These are phyloP conservation scores for Gastracanthus pulcherrimus DNA, from an alignment of 2,888 invertebrate species.

Conservation along the genomic window DNA sequence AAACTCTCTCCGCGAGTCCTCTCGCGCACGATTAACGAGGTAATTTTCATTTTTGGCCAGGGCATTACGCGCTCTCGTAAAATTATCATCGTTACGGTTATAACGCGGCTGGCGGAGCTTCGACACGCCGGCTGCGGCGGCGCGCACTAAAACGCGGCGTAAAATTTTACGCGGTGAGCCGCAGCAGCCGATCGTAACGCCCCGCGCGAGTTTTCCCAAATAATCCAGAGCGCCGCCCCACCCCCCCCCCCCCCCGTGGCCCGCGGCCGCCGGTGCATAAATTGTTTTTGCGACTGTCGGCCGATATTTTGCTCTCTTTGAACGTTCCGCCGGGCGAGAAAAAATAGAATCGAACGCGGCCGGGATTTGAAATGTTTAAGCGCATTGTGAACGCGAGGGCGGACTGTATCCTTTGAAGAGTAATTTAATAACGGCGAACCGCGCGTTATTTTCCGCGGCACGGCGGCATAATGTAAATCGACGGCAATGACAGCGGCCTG, in stretches of 20 bases:
- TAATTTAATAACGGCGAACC: background rate
- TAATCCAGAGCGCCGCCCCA: slow-evolving; percentile 8
- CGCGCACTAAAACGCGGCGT: slow-evolving; percentile 3
- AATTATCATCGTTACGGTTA: slow-evolving; percentile 48
- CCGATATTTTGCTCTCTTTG: background rate
- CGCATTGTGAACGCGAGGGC: background rate
- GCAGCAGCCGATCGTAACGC: slow-evolving; percentile 33
- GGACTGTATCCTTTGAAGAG: background rate
- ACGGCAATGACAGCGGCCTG: too few relatives aligned
- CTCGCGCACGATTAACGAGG: slow-evolving; percentile 38
- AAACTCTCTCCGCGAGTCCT: background rate
- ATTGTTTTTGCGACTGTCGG: slow-evolving; percentile 33
- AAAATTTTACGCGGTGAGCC: slow-evolving; percentile 51
- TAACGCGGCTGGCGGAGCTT: slow-evolving; percentile 10
- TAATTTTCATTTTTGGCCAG: slow-evolving; percentile 42
- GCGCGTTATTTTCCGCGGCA: background rate
- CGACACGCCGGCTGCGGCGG: slow-evolving; percentile 16
- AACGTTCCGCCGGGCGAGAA: background rate
- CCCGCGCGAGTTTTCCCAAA: slow-evolving; percentile 42
- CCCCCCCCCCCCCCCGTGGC: too few relatives aligned
- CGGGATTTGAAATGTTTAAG: background rate
- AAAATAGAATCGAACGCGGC: background rate
- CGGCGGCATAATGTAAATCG: background rate
- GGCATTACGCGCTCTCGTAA: slow-evolving; percentile 42
- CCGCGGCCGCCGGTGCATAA: slow-evolving; percentile 3